phyloP scores from a whole-genome alignment of 2,888 invertebrate species.

The Cantharis nigra region DNA sequence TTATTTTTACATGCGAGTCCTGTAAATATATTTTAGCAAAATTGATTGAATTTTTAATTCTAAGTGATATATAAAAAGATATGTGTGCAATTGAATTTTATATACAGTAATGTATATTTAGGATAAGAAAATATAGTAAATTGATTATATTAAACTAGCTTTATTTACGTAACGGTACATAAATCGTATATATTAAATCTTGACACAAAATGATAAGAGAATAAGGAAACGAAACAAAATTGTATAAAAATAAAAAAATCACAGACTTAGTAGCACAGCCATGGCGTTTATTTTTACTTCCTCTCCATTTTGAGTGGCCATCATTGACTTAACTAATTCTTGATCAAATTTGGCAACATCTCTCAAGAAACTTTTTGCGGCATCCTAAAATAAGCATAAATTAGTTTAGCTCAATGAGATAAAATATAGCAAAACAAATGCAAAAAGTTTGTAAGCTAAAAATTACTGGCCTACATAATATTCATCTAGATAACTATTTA shows the following conservation, averaged over 20 bases:
- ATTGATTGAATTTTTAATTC: neutral
- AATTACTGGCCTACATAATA: no score
- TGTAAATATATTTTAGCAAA: neutral
- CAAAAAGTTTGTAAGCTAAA: no score
- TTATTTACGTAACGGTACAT: neutral
- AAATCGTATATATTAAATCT: neutral
- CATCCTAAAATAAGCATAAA: slow-evolving; percentile 50
- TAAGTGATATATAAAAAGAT: slow-evolving; percentile 9
- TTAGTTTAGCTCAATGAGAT: no score
- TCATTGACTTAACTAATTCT: slow-evolving; percentile 42
- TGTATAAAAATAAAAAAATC: neutral
- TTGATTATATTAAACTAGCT: neutral
- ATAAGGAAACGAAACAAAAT: neutral
- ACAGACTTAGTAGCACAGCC: neutral
- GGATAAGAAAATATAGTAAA: slow-evolving; percentile 8
- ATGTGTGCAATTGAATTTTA: slow-evolving; percentile 34
- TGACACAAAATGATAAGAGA: neutral
- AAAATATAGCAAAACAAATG: no score
- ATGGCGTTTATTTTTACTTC: neutral
- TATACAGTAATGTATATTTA: slow-evolving; percentile 30
- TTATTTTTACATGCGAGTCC: neutral
- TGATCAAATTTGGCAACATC: slow-evolving; percentile 57
- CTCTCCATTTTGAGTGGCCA: neutral
- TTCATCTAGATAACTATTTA: no score
- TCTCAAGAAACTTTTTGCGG: slow-evolving; percentile 62